Conservation (phyloP, 2,888 invertebrate species). For the Cryptus viduatorius region DNA sequence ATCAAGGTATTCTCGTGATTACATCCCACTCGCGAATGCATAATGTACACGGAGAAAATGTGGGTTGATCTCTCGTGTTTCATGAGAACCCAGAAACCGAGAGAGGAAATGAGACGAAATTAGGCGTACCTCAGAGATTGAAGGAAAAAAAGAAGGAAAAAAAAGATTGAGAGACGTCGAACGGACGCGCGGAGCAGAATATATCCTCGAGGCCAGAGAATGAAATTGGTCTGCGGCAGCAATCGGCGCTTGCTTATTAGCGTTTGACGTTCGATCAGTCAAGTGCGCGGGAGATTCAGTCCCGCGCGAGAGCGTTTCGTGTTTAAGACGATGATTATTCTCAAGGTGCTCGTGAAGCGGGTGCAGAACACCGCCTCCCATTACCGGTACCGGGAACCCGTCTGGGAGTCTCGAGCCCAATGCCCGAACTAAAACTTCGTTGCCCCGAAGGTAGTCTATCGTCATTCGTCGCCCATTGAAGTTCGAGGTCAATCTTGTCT, state of each 20-base stretch:
- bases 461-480: constrained; percentile 32
- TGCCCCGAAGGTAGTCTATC: constrained; percentile 44
- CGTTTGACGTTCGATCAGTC: constrained; percentile 84
- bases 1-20: constrained; percentile 10
- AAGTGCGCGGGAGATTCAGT: constrained; percentile 78
- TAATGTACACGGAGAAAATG: constrained; percentile 27
- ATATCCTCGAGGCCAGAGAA: constrained; percentile 66
- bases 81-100: constrained; percentile 49
- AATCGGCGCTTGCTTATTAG: constrained; percentile 83
- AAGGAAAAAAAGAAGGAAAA: constrained; percentile 20
- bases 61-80: constrained; percentile 39
- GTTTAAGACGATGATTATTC: constrained; percentile 50
- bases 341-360: constrained; percentile 52
- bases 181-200: constrained; percentile 56
- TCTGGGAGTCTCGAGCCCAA: constrained; percentile 26
- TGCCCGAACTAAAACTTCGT: constrained; percentile 33
- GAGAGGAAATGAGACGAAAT: constrained; percentile 62
- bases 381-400: constrained; percentile 45
- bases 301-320: constrained; percentile 45
- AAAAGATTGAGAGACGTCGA: constrained; percentile 65
- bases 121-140: constrained; percentile 46
- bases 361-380: constrained; percentile 46
- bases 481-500: constrained; percentile 19
- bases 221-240: constrained; percentile 75
- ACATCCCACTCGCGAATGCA: constrained; percentile 13